Base-by-base conservation (phyloP, 2,888 invertebrate genomes). In the Thera britannica region DNA sequence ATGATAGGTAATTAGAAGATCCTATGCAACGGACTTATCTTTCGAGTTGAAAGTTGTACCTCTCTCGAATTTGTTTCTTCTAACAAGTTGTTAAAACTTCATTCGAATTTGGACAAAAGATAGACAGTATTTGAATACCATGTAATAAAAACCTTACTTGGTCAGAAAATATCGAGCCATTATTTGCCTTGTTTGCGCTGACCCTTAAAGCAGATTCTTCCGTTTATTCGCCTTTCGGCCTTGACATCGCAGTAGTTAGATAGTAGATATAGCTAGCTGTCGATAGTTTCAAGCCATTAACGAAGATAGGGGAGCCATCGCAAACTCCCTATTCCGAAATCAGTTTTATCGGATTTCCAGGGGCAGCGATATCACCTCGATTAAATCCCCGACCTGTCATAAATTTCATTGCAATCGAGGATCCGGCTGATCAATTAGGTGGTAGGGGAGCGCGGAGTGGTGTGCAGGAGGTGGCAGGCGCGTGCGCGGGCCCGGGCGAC, bases 351-450 rank as follows among this genome's bases (percentile, higher is more conserved):
- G 70, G 83, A 81, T 83, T 79, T 81, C 80, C 78, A 80, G 79
- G 77, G 77, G 79, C 79, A 79, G 68, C 77, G 83, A 79, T 85
- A 87, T 87, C 84, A 83, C 83, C 83, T 88, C 90, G 89, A 90
- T 90, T 88, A 89, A 90, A 90, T 91, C 90, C 87, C 87, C 89
- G 89, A 88, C 81, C 87, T 89, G 88, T 91, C 90, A 90, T 92
- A 92, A 91, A 92, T 92, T 92, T 90, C 85, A 90, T 90, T 89
- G 90, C 90, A 89, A 90, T 90, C 89, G 88, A 82, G 90, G 88
- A 89, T 89, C 88, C 85, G 87, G 87, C 88, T 91, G 92, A 92
- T 92, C 92, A 92, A 92, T 92, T 86, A 23, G 57, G 57, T 80
- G 85, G 79, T 71, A 76, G 65, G 74, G 78, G 68, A 23, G 23